Evolutionary conservation across 2,113 vertebrate species (phyloP).

Genomic region (Tenrec ecaudatus): DNA sequence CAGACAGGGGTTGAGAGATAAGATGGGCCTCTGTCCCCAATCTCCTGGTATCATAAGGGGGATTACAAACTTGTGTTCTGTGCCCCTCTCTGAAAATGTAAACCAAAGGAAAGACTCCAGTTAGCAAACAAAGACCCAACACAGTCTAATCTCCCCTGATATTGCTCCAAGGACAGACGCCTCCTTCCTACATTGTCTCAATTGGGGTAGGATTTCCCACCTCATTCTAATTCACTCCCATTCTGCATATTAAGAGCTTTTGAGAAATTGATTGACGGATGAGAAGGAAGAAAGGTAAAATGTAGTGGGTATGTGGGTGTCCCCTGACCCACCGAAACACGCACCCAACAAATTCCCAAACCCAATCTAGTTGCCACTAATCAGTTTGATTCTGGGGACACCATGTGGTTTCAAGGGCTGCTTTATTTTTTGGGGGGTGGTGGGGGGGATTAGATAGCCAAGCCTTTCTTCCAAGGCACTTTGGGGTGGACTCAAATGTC

Average conservation of each 20-base stretch:
- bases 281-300: slow-evolving; percentile 11
- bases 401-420: neutral
- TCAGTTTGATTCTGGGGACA: neutral
- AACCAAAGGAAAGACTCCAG: neutral
- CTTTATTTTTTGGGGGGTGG: neutral
- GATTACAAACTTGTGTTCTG: neutral
- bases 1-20: neutral
- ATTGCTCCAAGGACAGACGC: neutral
- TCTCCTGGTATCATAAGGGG: neutral
- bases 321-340: neutral
- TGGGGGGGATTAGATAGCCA: no score
- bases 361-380: neutral
- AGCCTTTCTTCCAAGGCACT: neutral
- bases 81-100: neutral
- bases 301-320: no score
- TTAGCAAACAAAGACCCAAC: neutral
- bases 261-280: neutral
- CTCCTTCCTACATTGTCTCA: neutral
- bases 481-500: neutral
- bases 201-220: neutral
- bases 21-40: neutral
- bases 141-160: no score
- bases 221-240: neutral
- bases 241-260: neutral
- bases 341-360: neutral